Evolutionary conservation across 1,140 invertebrate species (phyloP).

Genomic region (Meloidogyne hapla): DNA sequence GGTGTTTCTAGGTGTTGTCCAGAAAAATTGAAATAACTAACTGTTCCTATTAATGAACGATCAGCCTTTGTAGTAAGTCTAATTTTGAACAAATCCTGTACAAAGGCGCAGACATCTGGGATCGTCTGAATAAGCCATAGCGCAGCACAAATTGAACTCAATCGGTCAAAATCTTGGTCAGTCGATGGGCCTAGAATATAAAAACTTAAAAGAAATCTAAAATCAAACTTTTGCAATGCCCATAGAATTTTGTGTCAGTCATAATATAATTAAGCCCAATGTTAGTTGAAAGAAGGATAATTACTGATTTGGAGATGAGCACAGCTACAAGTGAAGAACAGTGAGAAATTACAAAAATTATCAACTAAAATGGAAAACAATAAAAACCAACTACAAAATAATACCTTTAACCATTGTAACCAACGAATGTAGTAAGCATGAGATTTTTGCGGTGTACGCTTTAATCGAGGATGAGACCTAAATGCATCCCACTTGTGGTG

Average conservation of each 20-base stretch:
- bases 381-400: constrained; percentile 10
- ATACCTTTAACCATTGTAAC: constrained; percentile 39
- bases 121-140: constrained; percentile 46
- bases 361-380: constrained; percentile 20
- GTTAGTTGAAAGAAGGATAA: constrained; percentile 37
- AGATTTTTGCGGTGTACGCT: constrained; percentile 20
- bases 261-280: constrained; percentile 21
- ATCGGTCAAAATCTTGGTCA: constrained; percentile 26
- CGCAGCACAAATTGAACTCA: constrained; percentile 29
- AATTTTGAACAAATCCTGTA: constrained; percentile 35
- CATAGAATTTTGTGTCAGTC: constrained; percentile 19
- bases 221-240: constrained; percentile 26
- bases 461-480: constrained; percentile 23
- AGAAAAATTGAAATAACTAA: neutral
- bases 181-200: constrained; percentile 30
- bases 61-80: neutral
- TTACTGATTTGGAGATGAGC: constrained; percentile 31
- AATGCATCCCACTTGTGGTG: constrained; percentile 34
- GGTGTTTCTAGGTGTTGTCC: no score
- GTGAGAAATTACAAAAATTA: constrained; percentile 29
- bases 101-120: constrained; percentile 40
- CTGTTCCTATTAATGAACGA: constrained; percentile 20
- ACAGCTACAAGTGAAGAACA: constrained; percentile 35
- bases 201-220: constrained; percentile 13
- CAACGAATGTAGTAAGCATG: constrained; percentile 30